Evolutionary conservation across 2,888 invertebrate genomes (phyloP).

Genomic region (Dermolepida albohirtum): DNA sequence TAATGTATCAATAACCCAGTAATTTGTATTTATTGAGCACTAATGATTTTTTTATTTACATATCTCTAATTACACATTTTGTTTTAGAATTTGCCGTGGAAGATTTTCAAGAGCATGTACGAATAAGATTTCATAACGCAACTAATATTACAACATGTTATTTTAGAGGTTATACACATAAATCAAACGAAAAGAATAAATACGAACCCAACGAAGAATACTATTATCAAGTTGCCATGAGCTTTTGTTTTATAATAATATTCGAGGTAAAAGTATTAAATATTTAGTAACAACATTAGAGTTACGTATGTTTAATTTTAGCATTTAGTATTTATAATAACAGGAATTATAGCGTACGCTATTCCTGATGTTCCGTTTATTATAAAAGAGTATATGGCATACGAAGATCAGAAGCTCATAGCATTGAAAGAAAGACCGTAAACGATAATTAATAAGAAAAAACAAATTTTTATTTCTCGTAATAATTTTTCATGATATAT

Average conservation of each 20-base stretch:
- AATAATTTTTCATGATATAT: no score
- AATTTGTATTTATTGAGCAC: no score
- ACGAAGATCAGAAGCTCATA: constrained; percentile 30
- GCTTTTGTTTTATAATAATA: constrained; percentile 70
- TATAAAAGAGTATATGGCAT: constrained; percentile 54
- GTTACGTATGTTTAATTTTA: constrained; percentile 54
- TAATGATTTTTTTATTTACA: no score
- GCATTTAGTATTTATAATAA: constrained; percentile 71
- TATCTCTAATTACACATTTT: background rate
- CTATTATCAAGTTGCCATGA: constrained; percentile 70
- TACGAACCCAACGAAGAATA: constrained; percentile 64
- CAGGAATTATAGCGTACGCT: constrained; percentile 71
- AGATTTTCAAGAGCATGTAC: constrained; percentile 4
- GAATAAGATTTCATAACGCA: background rate
- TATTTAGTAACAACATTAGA: no score
- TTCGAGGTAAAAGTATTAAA: constrained; percentile 67
- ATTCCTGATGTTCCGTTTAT: constrained; percentile 71
- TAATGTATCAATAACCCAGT: no score
- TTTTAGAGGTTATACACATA: constrained; percentile 59
- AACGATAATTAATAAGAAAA: background rate
- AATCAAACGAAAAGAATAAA: constrained; percentile 44
- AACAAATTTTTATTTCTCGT: no score
- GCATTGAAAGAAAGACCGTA: background rate
- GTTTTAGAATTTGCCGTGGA: constrained; percentile 19
- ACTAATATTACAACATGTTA: constrained; percentile 50